These are phyloP conservation scores for Sturnira hondurensis DNA, from an alignment of 2,113 vertebrate species.

Conservation along the genomic window DNA sequence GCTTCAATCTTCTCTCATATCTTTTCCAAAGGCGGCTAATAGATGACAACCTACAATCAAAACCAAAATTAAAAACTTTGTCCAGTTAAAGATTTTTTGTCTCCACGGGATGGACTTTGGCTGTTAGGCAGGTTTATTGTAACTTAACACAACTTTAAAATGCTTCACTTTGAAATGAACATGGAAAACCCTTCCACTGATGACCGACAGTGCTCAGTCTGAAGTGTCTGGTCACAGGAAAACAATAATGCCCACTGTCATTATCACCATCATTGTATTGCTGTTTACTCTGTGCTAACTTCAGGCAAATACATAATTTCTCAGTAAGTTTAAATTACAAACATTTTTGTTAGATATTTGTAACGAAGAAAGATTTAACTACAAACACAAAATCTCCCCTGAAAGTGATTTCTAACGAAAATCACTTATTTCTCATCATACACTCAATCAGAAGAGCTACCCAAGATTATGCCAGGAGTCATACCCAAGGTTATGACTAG, in stretches of 20 bases:
- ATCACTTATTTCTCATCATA: constrained; percentile 29
- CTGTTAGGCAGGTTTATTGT: background rate
- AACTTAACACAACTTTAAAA: constrained; percentile 40
- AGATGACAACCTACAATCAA: background rate
- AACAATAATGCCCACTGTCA: background rate
- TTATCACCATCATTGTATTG: constrained; percentile 45
- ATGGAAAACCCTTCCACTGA: constrained; percentile 64
- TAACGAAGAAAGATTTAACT: constrained; percentile 47
- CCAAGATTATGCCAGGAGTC: too few relatives aligned
- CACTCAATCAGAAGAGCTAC: background rate
- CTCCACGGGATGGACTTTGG: background rate
- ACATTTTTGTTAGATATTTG: constrained; percentile 47
- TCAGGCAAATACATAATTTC: constrained; percentile 67
- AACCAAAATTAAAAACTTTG: background rate
- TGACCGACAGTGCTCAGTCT: constrained; percentile 60
- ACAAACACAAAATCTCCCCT: constrained; percentile 46
- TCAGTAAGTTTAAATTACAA: constrained; percentile 68
- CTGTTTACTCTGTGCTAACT: constrained; percentile 66
- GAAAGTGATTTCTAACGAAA: constrained; percentile 54
- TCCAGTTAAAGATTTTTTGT: constrained; percentile 2
- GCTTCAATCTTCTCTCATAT: background rate
- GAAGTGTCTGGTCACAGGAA: constrained; percentile 62
- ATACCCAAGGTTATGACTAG: background rate
- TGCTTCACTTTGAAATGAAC: constrained; percentile 62
- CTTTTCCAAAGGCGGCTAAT: background rate